Percentiles rank a stretch among this genome's conserved stretches.
These are phyloP conservation scores for Actenoides hombroni DNA, from an alignment of 2,113 vertebrate genomes.

Conservation along the genomic window DNA sequence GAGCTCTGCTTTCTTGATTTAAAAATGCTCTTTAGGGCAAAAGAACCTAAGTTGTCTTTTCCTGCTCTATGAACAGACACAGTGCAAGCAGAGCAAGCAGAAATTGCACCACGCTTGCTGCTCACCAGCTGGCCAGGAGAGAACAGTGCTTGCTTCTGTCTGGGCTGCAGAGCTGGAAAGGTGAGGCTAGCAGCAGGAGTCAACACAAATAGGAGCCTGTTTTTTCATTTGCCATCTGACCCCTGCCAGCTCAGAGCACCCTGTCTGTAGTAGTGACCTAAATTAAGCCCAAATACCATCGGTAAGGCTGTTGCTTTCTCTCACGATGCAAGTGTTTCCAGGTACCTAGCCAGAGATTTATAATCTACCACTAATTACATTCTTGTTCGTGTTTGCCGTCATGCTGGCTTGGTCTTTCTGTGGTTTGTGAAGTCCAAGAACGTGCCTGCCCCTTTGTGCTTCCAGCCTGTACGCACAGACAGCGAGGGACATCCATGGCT, in stretches of 20 bases:
- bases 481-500: constrained; percentile 20
- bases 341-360: constrained; percentile 56
- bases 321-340: constrained; percentile 46
- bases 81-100: not conserved
- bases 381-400: constrained; percentile 63
- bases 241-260: constrained; percentile 63
- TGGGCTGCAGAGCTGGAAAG: constrained; percentile 22
- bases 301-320: constrained; percentile 25
- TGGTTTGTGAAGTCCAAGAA: constrained; percentile 27
- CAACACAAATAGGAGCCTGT: constrained; percentile 66
- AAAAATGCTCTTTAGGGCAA: not conserved
- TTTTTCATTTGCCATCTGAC: constrained; percentile 66
- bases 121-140: constrained; percentile 47
- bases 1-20: not conserved
- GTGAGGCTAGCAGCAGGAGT: constrained; percentile 55
- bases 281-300: constrained; percentile 56
- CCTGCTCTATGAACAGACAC: not conserved
- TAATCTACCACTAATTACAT: constrained; percentile 67
- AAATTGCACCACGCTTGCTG: constrained; percentile 37
- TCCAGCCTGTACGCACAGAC: constrained; percentile 5
- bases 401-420: constrained; percentile 48
- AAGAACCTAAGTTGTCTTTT: not conserved
- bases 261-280: constrained; percentile 37
- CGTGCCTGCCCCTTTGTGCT: not conserved
- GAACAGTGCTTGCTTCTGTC: constrained; percentile 66